Percentiles rank a stretch among this genome's conserved stretches.
These are phyloP conservation scores for Agonum fuliginosum DNA, from an alignment of 2,888 invertebrate genomes.

Conservation along the genomic window DNA sequence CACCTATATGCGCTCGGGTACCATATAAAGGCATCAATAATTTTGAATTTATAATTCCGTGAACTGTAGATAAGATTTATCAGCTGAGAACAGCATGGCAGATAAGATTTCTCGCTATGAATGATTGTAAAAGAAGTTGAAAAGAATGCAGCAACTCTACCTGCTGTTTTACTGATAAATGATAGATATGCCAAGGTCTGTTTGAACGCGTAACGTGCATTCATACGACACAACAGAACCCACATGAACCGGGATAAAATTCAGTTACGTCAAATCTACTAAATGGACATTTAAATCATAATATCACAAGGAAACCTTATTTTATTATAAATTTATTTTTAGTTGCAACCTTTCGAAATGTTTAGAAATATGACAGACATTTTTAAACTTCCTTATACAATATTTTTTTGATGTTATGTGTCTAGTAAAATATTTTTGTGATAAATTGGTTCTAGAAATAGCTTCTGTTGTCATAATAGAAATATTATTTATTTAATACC, in stretches of 20 bases:
- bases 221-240: conserved; percentile 31
- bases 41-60: background rate
- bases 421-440: background rate
- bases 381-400: background rate
- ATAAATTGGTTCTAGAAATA: background rate
- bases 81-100: background rate
- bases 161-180: conserved; percentile 50
- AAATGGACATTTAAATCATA: conserved; percentile 13
- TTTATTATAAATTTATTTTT: background rate
- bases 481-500: background rate
- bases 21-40: background rate
- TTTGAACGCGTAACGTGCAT: conserved; percentile 31
- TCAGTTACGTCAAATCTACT: conserved; percentile 23
- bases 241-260: conserved; percentile 36
- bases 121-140: background rate
- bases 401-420: background rate
- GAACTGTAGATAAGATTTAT: background rate
- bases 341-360: background rate
- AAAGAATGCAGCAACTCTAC: conserved; percentile 43
- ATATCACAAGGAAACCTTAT: background rate
- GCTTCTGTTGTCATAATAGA: no score
- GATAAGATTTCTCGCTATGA: background rate
- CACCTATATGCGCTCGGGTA: background rate
- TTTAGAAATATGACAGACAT: background rate
- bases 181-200: conserved; percentile 55